A percentile compares a stretch with the other conserved stretches of the same genome.
Evolutionary conservation across 2,797 vertebrate species (phyloP).

Genomic region (Lagocephalus sceleratus): DNA sequence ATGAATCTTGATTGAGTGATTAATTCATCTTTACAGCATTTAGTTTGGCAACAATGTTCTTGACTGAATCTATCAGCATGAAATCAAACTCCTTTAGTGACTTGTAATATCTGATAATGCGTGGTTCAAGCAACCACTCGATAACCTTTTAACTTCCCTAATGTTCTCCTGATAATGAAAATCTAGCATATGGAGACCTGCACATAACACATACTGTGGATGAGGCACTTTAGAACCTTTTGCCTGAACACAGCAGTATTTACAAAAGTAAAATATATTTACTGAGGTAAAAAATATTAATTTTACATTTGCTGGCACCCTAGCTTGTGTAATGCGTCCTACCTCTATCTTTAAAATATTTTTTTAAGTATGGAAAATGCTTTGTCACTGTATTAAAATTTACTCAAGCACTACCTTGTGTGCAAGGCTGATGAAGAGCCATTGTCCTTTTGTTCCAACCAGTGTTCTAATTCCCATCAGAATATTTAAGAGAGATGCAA

Average conservation of each 20-base stretch:
- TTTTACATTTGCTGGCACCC: too few species aligned
- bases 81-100: conserved; percentile 25
- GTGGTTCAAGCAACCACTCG: conserved; percentile 13
- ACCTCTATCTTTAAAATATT: conserved; percentile 51
- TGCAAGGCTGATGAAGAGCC: conserved; percentile 48
- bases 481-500: conserved; percentile 61
- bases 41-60: not conserved
- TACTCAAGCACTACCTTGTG: conserved; percentile 55
- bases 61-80: conserved; percentile 2
- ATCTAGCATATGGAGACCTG: not conserved
- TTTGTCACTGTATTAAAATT: conserved; percentile 44
- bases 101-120: conserved; percentile 21
- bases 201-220: conserved; percentile 1
- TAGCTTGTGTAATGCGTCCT: conserved; percentile 35
- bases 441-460: conserved; percentile 37
- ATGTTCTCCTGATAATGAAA: too few species aligned
- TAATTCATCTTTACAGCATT: conserved; percentile 14
- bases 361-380: conserved; percentile 59
- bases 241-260: too few species aligned
- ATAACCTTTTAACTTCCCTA: conserved; percentile 6
- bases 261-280: too few species aligned
- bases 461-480: conserved; percentile 37
- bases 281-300: too few species aligned
- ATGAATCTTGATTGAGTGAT: conserved; percentile 18
- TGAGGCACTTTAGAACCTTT: too few species aligned